Conservation (phyloP, 2,888 invertebrate genomes). For the Ctena decussata region DNA sequence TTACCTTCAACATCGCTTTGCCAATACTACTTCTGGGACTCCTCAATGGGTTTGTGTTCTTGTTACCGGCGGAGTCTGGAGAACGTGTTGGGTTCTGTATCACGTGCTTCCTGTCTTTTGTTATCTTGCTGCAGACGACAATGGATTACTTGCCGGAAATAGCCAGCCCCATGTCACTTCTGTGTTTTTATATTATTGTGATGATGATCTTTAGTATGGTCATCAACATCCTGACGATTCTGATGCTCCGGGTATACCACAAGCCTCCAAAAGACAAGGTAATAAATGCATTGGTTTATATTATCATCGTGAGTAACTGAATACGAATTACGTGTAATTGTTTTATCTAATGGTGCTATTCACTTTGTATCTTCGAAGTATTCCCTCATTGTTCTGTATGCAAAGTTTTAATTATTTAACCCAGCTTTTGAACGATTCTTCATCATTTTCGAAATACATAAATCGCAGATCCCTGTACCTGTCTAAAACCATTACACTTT, state of each 20-base stretch:
- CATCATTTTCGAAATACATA: too few relatives aligned
- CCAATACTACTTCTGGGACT: constrained; percentile 59
- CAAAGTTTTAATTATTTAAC: too few relatives aligned
- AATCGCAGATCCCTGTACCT: too few relatives aligned
- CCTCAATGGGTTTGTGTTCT: constrained; percentile 61
- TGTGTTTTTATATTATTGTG: constrained; percentile 60
- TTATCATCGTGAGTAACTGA: too few relatives aligned
- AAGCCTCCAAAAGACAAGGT: constrained; percentile 53
- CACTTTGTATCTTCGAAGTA: too few relatives aligned
- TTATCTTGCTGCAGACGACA: constrained; percentile 60
- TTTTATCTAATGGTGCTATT: too few relatives aligned
- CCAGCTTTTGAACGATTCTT: too few relatives aligned
- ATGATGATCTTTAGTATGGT: constrained; percentile 62
- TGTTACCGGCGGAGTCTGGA: constrained; percentile 60
- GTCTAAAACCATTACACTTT: too few relatives aligned
- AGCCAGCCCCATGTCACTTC: constrained; percentile 56
- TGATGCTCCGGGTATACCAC: constrained; percentile 57
- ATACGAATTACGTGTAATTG: too few relatives aligned
- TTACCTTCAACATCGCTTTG: constrained; percentile 56
- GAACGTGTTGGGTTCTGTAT: constrained; percentile 63
- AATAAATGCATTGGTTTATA: background rate
- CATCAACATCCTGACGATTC: constrained; percentile 50
- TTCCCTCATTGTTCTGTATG: too few relatives aligned
- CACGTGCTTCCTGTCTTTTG: constrained; percentile 66
- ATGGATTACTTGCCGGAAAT: constrained; percentile 62